Base-by-base conservation (phyloP, 2,113 vertebrate species). In the Cricetomys ansorgei region DNA sequence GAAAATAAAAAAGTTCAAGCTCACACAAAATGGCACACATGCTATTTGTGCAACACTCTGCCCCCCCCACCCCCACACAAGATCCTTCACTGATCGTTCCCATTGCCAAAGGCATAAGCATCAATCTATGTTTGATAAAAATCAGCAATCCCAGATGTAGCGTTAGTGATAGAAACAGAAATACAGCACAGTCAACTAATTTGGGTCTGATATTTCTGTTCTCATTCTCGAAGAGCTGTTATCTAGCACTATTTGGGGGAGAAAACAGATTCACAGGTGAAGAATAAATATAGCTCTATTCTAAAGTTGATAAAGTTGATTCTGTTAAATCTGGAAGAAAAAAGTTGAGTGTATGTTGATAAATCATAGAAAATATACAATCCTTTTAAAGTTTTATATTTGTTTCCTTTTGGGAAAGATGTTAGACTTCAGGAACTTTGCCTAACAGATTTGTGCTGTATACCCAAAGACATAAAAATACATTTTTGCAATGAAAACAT, bases 111-210 rank as follows among this genome's bases (percentile, higher is more conserved):
- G 92, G n/a, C 29, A 27, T 89, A 92, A 84, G 5, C 48, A 91
- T 89, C 67, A 92, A 70, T 91, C 19, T 87, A 37, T 83, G 25
- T 64, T 85, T 92, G 17, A 94, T 92, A 92, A 48, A 43, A 94
- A 37, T 67, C 65, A 85, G 88, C 45, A 93, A n/a, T n/a, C 86
- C 13, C n/a, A 45, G 91, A 86, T 19, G 5, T 87, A 91, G 27
- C 65, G 13, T 37, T 73, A 91, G 23, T 86, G 43, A 84, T n/a
- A 62, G 75, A 77, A 15, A 80, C 9, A 83, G 55, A 77, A 87
- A 72, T 85, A 48, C 5, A 76, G 21, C 73, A 55, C 12, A 85
- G 34, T 91, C 59, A 75, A 48, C 17, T 80, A 88, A 75, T 21
- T 7, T 31, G 59, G 7, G 1, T 80, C 84, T 91, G 65, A 92